phyloP scores from a whole-genome alignment of 2,113 vertebrate genomes.

The Amblyopsis rosae region DNA sequence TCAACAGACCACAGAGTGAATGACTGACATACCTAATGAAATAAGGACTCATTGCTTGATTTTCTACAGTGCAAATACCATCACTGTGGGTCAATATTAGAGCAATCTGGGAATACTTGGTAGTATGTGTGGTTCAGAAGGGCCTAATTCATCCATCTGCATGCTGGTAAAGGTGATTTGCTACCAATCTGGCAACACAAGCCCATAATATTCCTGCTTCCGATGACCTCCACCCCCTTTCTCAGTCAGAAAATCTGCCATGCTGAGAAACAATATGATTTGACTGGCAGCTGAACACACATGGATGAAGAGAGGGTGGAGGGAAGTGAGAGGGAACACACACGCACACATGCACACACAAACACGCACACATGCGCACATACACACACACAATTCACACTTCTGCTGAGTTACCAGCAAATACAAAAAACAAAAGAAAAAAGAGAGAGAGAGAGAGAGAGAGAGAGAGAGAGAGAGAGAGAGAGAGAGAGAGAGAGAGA shows the following conservation, averaged over 20 bases:
- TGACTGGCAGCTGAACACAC: slow-evolving; percentile 51
- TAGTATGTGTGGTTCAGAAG: slow-evolving; percentile 6
- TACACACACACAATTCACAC: too few relatives aligned
- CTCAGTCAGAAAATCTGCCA: slow-evolving; percentile 55
- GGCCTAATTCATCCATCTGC: slow-evolving; percentile 32
- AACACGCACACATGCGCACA: not conserved
- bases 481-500: too few relatives aligned
- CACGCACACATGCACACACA: not conserved
- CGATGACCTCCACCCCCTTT: slow-evolving; percentile 31
- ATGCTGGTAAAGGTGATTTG: slow-evolving; percentile 69
- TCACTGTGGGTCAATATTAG: slow-evolving; percentile 17
- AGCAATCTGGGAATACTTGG: slow-evolving; percentile 39
- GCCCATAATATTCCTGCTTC: slow-evolving; percentile 33
- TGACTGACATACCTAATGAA: too few relatives aligned
- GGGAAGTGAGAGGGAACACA: not conserved
- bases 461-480: too few relatives aligned
- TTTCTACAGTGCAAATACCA: slow-evolving; percentile 2
- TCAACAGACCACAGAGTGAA: too few relatives aligned
- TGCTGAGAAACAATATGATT: slow-evolving; percentile 65
- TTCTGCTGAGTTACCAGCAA: slow-evolving; percentile 4
- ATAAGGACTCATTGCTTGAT: not conserved
- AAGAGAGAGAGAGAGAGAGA: too few relatives aligned
- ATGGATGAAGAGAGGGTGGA: slow-evolving; percentile 7
- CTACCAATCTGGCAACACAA: slow-evolving; percentile 57
- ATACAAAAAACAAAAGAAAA: too few relatives aligned